phyloP scores from a whole-genome alignment of 1,140 invertebrate species.

The Scylla paramamosain region DNA sequence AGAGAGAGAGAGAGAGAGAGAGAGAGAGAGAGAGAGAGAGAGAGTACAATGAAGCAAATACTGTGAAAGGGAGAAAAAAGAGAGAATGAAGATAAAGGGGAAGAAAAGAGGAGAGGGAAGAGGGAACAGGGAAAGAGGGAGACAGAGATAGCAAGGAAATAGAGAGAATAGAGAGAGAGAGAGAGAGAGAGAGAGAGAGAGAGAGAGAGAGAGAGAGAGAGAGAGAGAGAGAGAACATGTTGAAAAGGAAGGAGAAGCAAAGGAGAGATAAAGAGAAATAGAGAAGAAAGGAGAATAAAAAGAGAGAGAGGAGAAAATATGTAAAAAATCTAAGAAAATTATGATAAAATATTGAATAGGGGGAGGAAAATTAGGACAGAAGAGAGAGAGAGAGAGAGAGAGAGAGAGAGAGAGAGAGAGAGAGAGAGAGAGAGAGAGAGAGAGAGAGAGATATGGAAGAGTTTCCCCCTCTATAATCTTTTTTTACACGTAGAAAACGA shows the following conservation, averaged over 20 bases:
- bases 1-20: neutral
- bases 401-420: neutral
- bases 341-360: neutral
- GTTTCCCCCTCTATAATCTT: no score
- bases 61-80: neutral
- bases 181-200: neutral
- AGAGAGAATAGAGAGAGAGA: neutral
- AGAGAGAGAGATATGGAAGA: no score
- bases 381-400: neutral
- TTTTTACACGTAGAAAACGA: no score
- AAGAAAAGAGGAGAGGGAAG: neutral
- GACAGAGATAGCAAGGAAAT: neutral
- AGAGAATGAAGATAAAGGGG: neutral
- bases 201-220: neutral
- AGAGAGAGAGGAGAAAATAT: neutral
- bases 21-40: neutral
- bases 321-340: no score
- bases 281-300: neutral
- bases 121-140: neutral
- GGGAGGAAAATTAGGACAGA: neutral
- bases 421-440: neutral
- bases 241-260: neutral
- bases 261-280: neutral
- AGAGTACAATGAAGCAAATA: neutral
- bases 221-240: neutral